A percentile compares a stretch with the other conserved stretches of the same genome.
phyloP scores from a whole-genome alignment of 2,113 vertebrate species.

The Benitochromis conjunctus region DNA sequence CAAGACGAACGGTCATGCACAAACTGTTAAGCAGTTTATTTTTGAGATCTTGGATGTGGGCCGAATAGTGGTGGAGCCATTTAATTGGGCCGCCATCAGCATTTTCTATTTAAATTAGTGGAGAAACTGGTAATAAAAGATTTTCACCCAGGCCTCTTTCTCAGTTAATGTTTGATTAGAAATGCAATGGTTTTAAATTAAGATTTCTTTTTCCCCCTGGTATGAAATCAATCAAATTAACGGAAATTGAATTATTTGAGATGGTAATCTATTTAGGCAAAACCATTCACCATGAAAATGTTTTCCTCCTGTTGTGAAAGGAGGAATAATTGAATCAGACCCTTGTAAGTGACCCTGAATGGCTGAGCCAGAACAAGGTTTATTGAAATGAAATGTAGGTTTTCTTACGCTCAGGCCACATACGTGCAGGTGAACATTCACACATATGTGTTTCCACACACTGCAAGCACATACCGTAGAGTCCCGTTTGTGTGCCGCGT shows the following conservation, averaged over 20 bases:
- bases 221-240: constrained; percentile 74
- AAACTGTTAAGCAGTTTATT: constrained; percentile 26
- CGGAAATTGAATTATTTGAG: constrained; percentile 71
- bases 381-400: constrained; percentile 45
- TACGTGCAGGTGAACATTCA: not conserved
- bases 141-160: constrained; percentile 45
- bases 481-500: not conserved
- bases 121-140: constrained; percentile 57
- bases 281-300: constrained; percentile 68
- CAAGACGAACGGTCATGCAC: not conserved
- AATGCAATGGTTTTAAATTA: constrained; percentile 70
- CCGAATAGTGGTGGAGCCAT: constrained; percentile 19
- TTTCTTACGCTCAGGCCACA: not conserved
- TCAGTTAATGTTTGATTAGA: constrained; percentile 68
- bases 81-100: constrained; percentile 48
- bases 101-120: constrained; percentile 62
- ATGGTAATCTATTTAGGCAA: constrained; percentile 71
- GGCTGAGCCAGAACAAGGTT: constrained; percentile 37
- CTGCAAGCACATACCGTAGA: not conserved
- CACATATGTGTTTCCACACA: not conserved
- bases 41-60: not conserved
- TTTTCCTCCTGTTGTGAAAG: constrained; percentile 65
- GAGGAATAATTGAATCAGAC: constrained; percentile 69
- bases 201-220: constrained; percentile 53
- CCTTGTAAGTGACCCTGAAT: constrained; percentile 60